phyloP scores from a whole-genome alignment of 1,140 invertebrate genomes.

The Trialeurodes vaporariorum region DNA sequence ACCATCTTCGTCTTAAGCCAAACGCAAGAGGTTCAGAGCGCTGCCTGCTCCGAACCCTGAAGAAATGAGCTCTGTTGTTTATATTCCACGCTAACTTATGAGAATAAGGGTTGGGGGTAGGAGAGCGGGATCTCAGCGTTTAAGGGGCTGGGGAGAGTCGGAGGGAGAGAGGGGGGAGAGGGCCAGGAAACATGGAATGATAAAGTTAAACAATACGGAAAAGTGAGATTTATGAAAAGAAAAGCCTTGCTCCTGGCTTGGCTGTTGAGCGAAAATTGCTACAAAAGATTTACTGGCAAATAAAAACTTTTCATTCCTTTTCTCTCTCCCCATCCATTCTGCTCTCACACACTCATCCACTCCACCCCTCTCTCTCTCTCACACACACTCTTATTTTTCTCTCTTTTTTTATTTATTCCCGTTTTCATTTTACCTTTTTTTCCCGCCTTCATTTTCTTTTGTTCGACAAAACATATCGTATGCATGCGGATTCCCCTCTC shows the following conservation, averaged over 20 bases:
- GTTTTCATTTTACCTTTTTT: no score
- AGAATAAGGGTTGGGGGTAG: not conserved
- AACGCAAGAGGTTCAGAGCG: no score
- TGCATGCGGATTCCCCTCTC: no score
- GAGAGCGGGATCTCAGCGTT: no score
- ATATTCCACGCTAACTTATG: not conserved
- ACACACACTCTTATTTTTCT: no score
- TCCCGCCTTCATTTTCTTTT: no score
- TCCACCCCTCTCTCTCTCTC: no score
- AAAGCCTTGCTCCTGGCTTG: not conserved
- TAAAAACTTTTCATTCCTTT: not conserved
- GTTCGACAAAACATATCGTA: no score
- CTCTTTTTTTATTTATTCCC: no score
- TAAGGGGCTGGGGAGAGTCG: no score
- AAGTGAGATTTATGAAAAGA: conserved; percentile 1
- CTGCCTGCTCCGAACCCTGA: not conserved
- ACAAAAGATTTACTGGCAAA: not conserved
- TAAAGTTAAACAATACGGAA: conserved; percentile 1
- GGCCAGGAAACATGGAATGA: not conserved
- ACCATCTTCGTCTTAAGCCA: not conserved
- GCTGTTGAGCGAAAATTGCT: not conserved
- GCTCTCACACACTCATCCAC: no score
- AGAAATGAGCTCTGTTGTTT: not conserved
- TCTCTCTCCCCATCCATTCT: no score
- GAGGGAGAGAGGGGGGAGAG: not conserved